Percentiles rank a stretch among this genome's conserved stretches.
Conservation (phyloP, 1,140 invertebrate genomes). For the Drosophila triauraria region DNA sequence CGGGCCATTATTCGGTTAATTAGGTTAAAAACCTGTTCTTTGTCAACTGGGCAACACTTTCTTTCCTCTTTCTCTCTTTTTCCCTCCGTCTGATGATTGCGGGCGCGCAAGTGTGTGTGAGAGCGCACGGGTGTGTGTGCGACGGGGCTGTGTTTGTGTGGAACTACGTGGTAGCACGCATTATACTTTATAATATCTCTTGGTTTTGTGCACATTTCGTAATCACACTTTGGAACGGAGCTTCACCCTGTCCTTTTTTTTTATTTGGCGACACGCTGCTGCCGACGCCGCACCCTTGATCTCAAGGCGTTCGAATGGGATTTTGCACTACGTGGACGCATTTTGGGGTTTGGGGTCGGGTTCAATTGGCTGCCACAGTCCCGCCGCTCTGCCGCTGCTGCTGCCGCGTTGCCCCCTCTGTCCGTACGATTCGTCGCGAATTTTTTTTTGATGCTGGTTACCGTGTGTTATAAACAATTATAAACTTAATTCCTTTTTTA, state of each 20-base stretch:
- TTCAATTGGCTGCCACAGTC: neutral
- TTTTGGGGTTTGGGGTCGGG: slow-evolving; percentile 19
- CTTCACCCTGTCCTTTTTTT: slow-evolving; percentile 20
- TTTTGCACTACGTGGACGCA: slow-evolving; percentile 80
- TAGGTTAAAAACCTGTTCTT: slow-evolving; percentile 83
- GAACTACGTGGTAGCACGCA: slow-evolving; percentile 80
- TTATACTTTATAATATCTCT: slow-evolving; percentile 67
- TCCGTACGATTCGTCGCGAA: slow-evolving; percentile 2
- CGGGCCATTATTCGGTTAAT: slow-evolving; percentile 57
- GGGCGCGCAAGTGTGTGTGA: slow-evolving; percentile 9
- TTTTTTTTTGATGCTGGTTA: slow-evolving; percentile 15
- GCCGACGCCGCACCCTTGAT: slow-evolving; percentile 61
- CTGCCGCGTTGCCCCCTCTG: slow-evolving; percentile 6
- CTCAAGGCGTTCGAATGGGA: slow-evolving; percentile 40
- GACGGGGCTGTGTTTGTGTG: slow-evolving; percentile 26
- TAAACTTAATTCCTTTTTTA: slow-evolving; percentile 47
- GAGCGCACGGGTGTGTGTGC: slow-evolving; percentile 9
- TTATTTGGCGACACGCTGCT: slow-evolving; percentile 1
- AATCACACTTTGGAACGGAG: slow-evolving; percentile 68
- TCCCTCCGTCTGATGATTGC: slow-evolving; percentile 5
- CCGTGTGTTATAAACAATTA: slow-evolving; percentile 31
- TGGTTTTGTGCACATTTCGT: slow-evolving; percentile 62
- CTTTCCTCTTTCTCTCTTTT: slow-evolving; percentile 56
- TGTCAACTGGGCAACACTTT: slow-evolving; percentile 76
- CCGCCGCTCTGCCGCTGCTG: neutral